A percentile compares a stretch with the other conserved stretches of the same genome.
These are phyloP conservation scores for Cotesia glomerata DNA, from an alignment of 1,140 invertebrate genomes.

Conservation along the genomic window DNA sequence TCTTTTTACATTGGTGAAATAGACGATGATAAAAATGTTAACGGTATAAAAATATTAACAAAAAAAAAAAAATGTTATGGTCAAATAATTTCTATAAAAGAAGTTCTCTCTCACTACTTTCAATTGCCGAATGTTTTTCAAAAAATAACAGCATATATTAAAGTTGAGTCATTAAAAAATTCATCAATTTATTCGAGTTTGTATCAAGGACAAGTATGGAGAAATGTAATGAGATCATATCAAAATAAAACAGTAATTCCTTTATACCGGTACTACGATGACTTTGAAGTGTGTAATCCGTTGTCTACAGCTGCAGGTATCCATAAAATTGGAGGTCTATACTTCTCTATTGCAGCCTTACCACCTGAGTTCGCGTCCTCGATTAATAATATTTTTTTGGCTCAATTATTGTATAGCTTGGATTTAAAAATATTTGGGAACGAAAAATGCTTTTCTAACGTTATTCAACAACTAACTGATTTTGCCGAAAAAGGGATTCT, in stretches of 20 bases:
- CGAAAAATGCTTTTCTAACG: constrained; percentile 30
- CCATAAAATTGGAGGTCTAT: constrained; percentile 35
- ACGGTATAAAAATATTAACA: constrained; percentile 10
- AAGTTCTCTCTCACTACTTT: constrained; percentile 30
- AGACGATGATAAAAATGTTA: constrained; percentile 22
- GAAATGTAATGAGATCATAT: constrained; percentile 18
- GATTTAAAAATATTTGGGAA: constrained; percentile 32
- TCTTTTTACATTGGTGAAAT: constrained; percentile 28
- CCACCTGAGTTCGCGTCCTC: constrained; percentile 30
- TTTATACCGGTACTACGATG: constrained; percentile 34
- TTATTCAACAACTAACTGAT: constrained; percentile 22
- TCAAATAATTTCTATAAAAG: constrained; percentile 25
- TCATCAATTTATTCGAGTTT: constrained; percentile 27
- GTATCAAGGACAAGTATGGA: constrained; percentile 30
- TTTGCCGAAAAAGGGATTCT: too few relatives aligned
- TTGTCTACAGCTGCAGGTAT: constrained; percentile 27
- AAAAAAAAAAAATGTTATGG: constrained; percentile 31
- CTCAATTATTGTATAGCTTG: constrained; percentile 27
- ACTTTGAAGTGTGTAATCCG: constrained; percentile 34
- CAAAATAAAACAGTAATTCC: constrained; percentile 28
- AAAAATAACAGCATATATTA: constrained; percentile 23
- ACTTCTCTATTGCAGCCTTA: constrained; percentile 30
- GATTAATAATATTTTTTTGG: constrained; percentile 34
- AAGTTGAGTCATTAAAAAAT: constrained; percentile 16
- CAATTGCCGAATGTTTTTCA: constrained; percentile 34